A percentile compares a stretch with the other conserved stretches of the same genome.
Conservation (phyloP, 2,888 invertebrate genomes). For the Agapetus fuscipes region DNA sequence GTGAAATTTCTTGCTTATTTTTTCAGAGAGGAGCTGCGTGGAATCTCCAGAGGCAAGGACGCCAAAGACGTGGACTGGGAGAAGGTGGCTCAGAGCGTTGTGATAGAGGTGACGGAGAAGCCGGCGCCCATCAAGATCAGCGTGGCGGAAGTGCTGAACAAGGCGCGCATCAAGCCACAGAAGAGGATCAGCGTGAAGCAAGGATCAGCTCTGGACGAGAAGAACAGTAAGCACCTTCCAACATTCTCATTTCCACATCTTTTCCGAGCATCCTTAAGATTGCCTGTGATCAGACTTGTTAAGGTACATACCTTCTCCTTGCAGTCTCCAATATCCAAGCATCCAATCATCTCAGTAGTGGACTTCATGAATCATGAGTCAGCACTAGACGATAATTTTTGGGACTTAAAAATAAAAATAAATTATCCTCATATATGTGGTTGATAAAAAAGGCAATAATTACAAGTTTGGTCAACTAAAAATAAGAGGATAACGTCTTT, state of each 20-base stretch:
- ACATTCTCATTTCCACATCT: background rate
- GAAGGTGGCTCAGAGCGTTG: conserved; percentile 57
- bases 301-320: too few species aligned
- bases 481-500: too few species aligned
- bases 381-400: too few species aligned
- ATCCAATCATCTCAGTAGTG: too few species aligned
- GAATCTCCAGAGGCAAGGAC: conserved; percentile 72
- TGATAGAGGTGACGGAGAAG: conserved; percentile 52
- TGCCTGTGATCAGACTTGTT: too few species aligned
- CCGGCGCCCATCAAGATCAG: conserved; percentile 68
- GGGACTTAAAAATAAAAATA: too few species aligned
- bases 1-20: too few species aligned
- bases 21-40: conserved; percentile 70
- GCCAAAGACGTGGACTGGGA: conserved; percentile 84
- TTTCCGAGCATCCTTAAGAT: background rate
- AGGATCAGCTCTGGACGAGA: conserved; percentile 41
- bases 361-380: too few species aligned
- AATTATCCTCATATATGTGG: too few species aligned
- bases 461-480: too few species aligned
- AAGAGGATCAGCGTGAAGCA: conserved; percentile 47
- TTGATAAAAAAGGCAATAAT: too few species aligned
- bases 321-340: too few species aligned
- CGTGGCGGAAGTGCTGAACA: conserved; percentile 60
- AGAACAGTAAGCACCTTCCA: conserved; percentile 48
- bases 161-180: conserved; percentile 52